These are phyloP conservation scores for Smutsia gigantea DNA, from an alignment of 2,797 vertebrate species.

Conservation along the genomic window DNA sequence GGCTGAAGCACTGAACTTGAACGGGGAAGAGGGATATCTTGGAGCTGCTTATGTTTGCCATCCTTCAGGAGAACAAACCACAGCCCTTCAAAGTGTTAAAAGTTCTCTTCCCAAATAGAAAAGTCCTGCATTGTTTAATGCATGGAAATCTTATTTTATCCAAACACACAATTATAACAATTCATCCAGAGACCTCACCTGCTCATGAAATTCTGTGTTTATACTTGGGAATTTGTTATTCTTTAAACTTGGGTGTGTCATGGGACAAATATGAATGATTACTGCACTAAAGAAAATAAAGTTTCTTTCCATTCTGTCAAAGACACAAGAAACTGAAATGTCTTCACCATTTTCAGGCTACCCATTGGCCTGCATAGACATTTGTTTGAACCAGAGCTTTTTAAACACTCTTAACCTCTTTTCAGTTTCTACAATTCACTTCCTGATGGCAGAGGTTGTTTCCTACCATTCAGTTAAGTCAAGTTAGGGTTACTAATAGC, in stretches of 20 bases:
- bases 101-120: neutral
- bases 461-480: slow-evolving; percentile 82
- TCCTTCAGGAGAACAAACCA: neutral
- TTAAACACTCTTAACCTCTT: slow-evolving; percentile 72
- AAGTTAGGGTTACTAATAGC: slow-evolving; percentile 69
- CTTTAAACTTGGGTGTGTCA: slow-evolving; percentile 64
- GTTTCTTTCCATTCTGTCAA: slow-evolving; percentile 52
- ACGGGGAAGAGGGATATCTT: neutral
- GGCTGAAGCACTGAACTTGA: neutral
- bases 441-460: slow-evolving; percentile 81
- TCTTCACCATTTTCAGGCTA: slow-evolving; percentile 69
- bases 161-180: slow-evolving; percentile 21
- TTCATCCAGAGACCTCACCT: slow-evolving; percentile 25
- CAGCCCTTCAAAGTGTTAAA: neutral
- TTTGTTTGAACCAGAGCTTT: slow-evolving; percentile 76
- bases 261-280: slow-evolving; percentile 33
- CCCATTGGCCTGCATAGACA: slow-evolving; percentile 43
- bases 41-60: neutral
- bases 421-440: slow-evolving; percentile 77
- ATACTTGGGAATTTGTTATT: slow-evolving; percentile 47
- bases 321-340: slow-evolving; percentile 74
- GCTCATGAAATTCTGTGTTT: neutral
- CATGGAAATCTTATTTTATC: slow-evolving; percentile 46
- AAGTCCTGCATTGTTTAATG: neutral
- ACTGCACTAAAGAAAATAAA: slow-evolving; percentile 73